Conservation (phyloP, 2,888 invertebrate species). For the Sinhomidia bicolor region DNA sequence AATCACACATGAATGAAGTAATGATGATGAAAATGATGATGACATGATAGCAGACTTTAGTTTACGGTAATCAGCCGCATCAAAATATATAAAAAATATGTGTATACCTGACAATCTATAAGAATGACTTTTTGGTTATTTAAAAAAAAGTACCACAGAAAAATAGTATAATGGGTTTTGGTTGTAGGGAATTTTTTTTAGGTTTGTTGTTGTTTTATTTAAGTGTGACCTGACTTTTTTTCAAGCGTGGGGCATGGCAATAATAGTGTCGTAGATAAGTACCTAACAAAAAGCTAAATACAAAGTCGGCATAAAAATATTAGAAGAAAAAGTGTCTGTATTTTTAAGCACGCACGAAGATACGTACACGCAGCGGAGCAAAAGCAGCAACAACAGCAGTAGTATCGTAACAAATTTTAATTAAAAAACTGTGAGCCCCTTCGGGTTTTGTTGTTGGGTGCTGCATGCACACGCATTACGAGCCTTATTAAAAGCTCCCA, state of each 20-base stretch:
- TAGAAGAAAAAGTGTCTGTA: too few species aligned
- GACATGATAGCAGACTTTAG: not conserved
- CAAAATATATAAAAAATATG: not conserved
- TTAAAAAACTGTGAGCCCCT: constrained; percentile 58
- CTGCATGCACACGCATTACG: constrained; percentile 41
- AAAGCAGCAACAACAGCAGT: not conserved
- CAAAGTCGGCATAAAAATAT: too few species aligned
- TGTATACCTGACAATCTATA: too few species aligned
- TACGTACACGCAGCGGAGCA: too few species aligned
- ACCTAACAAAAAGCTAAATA: too few species aligned
- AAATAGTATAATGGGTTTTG: constrained; percentile 61
- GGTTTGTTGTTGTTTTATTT: too few species aligned
- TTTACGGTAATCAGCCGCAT: not conserved
- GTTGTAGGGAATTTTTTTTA: constrained; percentile 51
- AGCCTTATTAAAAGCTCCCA: constrained; percentile 46
- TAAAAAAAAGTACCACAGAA: too few species aligned
- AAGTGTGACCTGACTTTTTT: constrained; percentile 23
- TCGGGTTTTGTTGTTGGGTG: constrained; percentile 11
- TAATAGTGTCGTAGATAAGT: too few species aligned
- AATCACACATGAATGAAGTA: not conserved
- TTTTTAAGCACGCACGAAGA: too few species aligned
- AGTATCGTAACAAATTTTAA: constrained; percentile 58
- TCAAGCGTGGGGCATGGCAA: too few species aligned
- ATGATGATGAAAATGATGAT: constrained; percentile 17
- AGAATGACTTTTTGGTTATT: too few species aligned